Evolutionary conservation across 2,797 vertebrate genomes (phyloP), one percentile per base, ranked within the genome.

Genomic region (Lacerta bilineata): DNA sequence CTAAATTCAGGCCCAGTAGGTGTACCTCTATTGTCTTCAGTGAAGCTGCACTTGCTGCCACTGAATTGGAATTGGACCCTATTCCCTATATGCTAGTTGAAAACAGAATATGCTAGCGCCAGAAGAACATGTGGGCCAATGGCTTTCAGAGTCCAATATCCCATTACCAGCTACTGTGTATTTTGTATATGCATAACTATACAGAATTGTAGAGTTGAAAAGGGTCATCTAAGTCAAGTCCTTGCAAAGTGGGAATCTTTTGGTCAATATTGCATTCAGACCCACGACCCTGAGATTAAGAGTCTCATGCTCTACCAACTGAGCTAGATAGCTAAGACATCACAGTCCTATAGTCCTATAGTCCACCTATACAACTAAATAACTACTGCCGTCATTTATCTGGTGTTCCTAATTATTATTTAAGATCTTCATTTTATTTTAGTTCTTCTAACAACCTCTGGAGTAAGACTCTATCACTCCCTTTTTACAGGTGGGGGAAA

Each of bases 1-100:
- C 88, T 96, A 95, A 95, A 95, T 95, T 94, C 94, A 94, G 93
- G 80, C 95, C 93, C 95, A 95, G 94, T 96, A 94, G 94, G 94
- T 95, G 93, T 93, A 95, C 92, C 93, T 88, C 91, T 94, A 90
- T 91, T 91, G 93, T 87, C 94, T 95, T 92, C 95, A 95, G 77
- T 94, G 94, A 95, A 92, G 93, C 93, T 94, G 91, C 91, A 94
- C 93, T 93, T 94, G 88, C 93, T 93, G 91, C 90, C 84, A 89
- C 75, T 74, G 59, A 89, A 2, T 90, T 69, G 89, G 87, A 93
- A 92, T 92, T 0, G 2, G 83, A 80, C 80, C 79, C 89, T 61
- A 5, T 86, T 80, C 71, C 77, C 90, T 55, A 6, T 1, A 0
- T 86, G 77, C 83, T 59, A 90, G 91, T 79, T 80, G 90, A 86